phyloP scores from a whole-genome alignment of 1,140 invertebrate genomes.

The Camponotus pennsylvanicus region DNA sequence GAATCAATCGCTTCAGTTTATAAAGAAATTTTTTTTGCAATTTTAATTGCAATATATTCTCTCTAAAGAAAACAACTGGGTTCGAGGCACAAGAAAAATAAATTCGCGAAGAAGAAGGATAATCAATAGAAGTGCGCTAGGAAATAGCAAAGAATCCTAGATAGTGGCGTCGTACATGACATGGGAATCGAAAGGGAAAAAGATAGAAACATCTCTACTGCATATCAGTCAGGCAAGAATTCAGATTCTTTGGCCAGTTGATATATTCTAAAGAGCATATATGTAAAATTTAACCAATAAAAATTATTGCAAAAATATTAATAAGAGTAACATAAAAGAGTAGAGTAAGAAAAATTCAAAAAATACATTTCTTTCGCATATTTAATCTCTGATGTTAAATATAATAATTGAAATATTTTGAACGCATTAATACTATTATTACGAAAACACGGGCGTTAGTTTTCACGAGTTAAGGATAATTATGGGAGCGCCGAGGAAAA shows the following conservation, averaged over 20 bases:
- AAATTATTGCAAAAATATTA: too few relatives aligned
- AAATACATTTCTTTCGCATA: background rate
- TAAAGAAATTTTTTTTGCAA: background rate
- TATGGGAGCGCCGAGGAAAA: background rate
- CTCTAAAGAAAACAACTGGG: slow-evolving; percentile 9
- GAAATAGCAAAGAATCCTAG: slow-evolving; percentile 11
- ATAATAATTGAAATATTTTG: background rate
- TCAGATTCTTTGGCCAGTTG: too few relatives aligned
- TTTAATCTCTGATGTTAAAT: background rate
- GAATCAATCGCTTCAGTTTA: background rate
- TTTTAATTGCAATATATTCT: background rate
- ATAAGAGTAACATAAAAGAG: too few relatives aligned
- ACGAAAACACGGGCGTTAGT: background rate
- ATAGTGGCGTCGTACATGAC: slow-evolving; percentile 1
- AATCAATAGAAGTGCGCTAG: slow-evolving; percentile 35
- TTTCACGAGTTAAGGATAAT: background rate
- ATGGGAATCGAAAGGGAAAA: background rate
- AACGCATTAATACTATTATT: background rate
- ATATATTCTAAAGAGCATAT: too few relatives aligned
- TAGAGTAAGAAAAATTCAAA: too few relatives aligned
- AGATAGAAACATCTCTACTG: background rate
- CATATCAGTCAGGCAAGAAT: too few relatives aligned
- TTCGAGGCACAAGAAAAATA: slow-evolving; percentile 40
- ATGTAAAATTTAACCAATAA: too few relatives aligned
- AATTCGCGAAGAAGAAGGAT: background rate